Base-by-base conservation (phyloP, 2,888 invertebrate species). In the Rhabditoides inermis region DNA sequence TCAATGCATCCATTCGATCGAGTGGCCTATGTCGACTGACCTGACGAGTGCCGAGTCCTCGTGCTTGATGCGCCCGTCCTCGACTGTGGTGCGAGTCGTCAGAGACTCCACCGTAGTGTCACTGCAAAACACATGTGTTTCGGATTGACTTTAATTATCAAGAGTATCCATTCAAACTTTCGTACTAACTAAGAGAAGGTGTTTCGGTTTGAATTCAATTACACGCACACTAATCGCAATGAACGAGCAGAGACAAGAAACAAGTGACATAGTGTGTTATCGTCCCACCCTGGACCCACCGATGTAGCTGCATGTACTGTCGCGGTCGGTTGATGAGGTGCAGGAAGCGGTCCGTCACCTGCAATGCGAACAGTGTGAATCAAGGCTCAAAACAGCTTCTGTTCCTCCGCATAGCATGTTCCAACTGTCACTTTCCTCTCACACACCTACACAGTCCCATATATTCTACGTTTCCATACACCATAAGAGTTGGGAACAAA, bases 81-180 rank as follows among this genome's bases (percentile, higher is more conserved):
- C 84, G 0, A 95, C 86, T 2, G 88, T 88, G 0, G 91, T 88
- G 76, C 92, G 91, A 0, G 90, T 84, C 0, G 94, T 82, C 64
- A 95, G 79, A 7, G 90, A 89, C 77, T 94, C 92, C 0, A 94
- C 91, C 0, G 94, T 94, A 0, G 94, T 94, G 72, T 94, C 92
- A 73, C 92, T 79, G 51, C 39, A 59, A 59, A 25, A 10, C 1
- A 23, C 7, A 22, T 6, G 18, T n/a, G 23, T 40, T 20, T 15
- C 22, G 35, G 35, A 15, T 12, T 10, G 15, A 12, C 35, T 32
- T 32, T 12, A 36, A 37, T 36, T 7, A 32, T 6, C 5, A 40
- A 15, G 23, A 49, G 18, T 3, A 6, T 25, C n/a, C n/a, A n/a
- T n/a, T n/a, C n/a, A n/a, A n/a, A n/a, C n/a, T n/a, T n/a, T n/a